Evolutionary conservation across 2,888 invertebrate species (phyloP).

Genomic region (Lysandra bellargus): DNA sequence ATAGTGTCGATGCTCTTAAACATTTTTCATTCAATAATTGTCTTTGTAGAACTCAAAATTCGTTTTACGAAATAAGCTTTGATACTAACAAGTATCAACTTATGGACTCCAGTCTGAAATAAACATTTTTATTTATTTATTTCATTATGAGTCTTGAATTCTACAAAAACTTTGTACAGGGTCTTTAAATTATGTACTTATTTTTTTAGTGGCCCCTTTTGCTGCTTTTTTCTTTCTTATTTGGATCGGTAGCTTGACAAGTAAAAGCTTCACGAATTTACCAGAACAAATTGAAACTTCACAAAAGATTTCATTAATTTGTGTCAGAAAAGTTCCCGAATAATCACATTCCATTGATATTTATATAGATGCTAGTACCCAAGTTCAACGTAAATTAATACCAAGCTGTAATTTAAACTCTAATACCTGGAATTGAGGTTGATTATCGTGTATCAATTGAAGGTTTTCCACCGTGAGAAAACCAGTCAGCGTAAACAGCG

Average conservation of each 20-base stretch:
- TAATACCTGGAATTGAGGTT: neutral
- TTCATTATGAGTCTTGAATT: neutral
- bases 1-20: neutral
- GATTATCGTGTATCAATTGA: neutral
- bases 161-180: neutral
- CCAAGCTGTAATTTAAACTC: neutral
- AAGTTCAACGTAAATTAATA: neutral
- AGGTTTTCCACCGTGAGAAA: slow-evolving; percentile 7
- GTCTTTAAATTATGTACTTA: neutral
- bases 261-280: neutral
- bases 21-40: neutral
- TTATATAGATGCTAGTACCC: neutral
- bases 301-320: neutral
- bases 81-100: neutral
- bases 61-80: neutral
- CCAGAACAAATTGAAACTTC: neutral
- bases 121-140: too few relatives aligned
- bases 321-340: neutral
- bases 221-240: neutral
- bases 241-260: neutral
- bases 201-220: neutral
- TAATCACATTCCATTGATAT: neutral
- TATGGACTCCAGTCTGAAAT: too few relatives aligned
- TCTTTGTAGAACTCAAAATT: neutral
- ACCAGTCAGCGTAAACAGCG: slow-evolving; percentile 9